Conservation (phyloP, 2,888 invertebrate genomes). For the Diarsia mendica region DNA sequence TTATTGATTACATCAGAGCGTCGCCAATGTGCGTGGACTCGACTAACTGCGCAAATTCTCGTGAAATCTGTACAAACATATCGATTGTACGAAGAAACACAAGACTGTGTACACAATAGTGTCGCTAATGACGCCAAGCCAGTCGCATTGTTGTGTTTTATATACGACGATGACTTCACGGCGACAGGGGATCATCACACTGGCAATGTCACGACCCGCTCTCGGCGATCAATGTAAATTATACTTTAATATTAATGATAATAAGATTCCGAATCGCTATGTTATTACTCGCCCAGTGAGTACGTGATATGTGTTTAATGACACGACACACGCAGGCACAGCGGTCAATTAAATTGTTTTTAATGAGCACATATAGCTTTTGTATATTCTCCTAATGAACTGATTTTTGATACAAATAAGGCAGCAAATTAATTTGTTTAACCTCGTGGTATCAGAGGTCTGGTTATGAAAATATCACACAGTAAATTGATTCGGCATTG, state of each 20-base stretch:
- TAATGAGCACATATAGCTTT: constrained; percentile 31
- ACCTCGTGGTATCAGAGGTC: constrained; percentile 37
- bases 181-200: constrained; percentile 75
- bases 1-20: constrained; percentile 78
- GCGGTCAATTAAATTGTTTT: constrained; percentile 33
- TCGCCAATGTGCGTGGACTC: constrained; percentile 67
- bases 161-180: constrained; percentile 83
- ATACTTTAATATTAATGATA: constrained; percentile 44
- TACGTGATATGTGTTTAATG: constrained; percentile 34
- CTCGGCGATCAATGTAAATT: constrained; percentile 61
- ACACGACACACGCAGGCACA: constrained; percentile 33
- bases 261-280: constrained; percentile 49
- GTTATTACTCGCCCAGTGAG: constrained; percentile 10
- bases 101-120: constrained; percentile 77
- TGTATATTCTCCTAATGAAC: constrained; percentile 23
- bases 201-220: constrained; percentile 79
- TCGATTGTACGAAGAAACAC: constrained; percentile 79
- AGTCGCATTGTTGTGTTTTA: constrained; percentile 75
- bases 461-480: constrained; percentile 17
- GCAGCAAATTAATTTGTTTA: constrained; percentile 37
- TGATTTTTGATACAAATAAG: constrained; percentile 25
- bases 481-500: constrained; percentile 52
- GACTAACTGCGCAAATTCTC: constrained; percentile 84
- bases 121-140: constrained; percentile 79
- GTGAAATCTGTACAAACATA: constrained; percentile 85